These are phyloP conservation scores for Zosterops borbonicus DNA, from an alignment of 2,113 vertebrate genomes.

Conservation along the genomic window DNA sequence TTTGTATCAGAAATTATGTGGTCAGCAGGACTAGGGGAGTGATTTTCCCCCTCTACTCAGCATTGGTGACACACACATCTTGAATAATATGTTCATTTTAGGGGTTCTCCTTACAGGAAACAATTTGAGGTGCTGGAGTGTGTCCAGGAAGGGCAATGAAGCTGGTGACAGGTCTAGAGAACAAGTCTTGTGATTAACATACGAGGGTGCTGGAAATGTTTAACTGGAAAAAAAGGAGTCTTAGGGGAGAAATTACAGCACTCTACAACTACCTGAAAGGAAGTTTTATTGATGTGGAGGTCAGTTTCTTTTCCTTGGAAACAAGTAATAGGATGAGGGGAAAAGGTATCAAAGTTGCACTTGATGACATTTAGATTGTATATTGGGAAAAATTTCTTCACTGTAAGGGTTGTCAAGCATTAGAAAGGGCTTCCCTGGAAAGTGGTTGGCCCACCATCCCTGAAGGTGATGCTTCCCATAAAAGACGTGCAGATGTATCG, in stretches of 20 bases:
- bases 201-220: neutral
- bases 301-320: neutral
- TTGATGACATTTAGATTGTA: neutral
- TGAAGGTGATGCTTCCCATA: neutral
- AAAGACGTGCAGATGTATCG: fast-evolving
- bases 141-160: neutral
- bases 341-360: neutral
- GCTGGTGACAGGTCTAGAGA: neutral
- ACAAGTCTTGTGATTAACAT: fast-evolving
- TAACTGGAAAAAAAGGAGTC: neutral
- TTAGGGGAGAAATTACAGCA: fast-evolving
- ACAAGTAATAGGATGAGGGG: neutral
- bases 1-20: neutral
- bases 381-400: neutral
- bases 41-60: fast-evolving
- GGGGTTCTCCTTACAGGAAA: neutral
- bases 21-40: neutral
- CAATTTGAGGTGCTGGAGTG: fast-evolving
- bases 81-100: neutral
- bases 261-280: neutral
- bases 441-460: too few species aligned
- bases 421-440: neutral
- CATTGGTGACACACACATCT: neutral
- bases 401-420: fast-evolving
- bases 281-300: fast-evolving